Evolutionary conservation across 2,888 invertebrate species (phyloP).

Genomic region (Eilema sororculum): DNA sequence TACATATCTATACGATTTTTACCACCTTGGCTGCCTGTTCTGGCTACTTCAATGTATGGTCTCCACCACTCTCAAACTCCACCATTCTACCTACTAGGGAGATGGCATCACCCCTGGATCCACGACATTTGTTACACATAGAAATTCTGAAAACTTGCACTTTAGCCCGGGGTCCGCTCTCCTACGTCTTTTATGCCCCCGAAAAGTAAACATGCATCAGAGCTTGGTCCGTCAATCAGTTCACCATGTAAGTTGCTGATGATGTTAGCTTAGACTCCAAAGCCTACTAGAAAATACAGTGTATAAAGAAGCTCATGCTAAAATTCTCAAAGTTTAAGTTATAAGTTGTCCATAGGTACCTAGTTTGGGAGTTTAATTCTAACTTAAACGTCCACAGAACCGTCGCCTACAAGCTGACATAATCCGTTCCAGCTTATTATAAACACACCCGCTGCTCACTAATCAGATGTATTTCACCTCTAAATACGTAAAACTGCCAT

Average conservation of each 20-base stretch:
- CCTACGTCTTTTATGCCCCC: no score
- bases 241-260: not conserved
- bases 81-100: no score
- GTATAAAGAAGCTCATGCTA: not conserved
- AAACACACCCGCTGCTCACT: slow-evolving; percentile 27
- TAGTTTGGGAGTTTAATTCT: not conserved
- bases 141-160: no score
- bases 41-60: no score
- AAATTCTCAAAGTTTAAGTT: not conserved
- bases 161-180: no score
- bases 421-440: slow-evolving; percentile 14
- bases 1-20: no score
- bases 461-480: slow-evolving; percentile 36
- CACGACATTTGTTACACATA: no score
- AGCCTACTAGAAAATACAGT: not conserved
- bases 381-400: not conserved
- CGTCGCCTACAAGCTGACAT: slow-evolving; percentile 1
- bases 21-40: no score
- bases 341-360: not conserved
- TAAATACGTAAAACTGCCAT: slow-evolving; percentile 43
- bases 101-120: no score
- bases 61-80: no score
- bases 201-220: no score
- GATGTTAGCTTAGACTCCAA: not conserved
- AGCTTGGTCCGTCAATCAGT: no score